phyloP scores from a whole-genome alignment of 2,888 invertebrate genomes.

The Prosopocoilus inquinatus region DNA sequence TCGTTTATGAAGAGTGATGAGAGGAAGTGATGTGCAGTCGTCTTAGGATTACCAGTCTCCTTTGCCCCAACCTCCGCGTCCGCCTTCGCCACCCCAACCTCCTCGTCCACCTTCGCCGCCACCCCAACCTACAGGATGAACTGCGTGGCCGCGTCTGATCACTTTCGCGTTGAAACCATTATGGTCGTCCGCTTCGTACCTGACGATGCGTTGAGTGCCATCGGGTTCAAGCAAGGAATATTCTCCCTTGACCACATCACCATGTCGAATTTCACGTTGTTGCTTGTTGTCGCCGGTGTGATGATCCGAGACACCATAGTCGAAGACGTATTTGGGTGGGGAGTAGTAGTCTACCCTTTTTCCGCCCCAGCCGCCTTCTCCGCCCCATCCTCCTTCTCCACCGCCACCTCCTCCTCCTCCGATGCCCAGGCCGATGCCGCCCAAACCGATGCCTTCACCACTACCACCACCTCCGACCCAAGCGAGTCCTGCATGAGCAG shows the following conservation, averaged over 20 bases:
- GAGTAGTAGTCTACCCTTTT: slow-evolving; percentile 10
- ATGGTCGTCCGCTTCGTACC: slow-evolving; percentile 17
- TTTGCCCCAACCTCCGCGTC: slow-evolving; percentile 1
- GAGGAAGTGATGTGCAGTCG: not conserved
- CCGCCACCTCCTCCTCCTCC: not conserved
- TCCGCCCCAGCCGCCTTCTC: slow-evolving; percentile 1
- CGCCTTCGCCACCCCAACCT: not conserved
- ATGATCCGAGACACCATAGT: slow-evolving; percentile 14
- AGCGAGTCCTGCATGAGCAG: not conserved
- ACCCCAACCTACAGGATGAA: slow-evolving; percentile 7
- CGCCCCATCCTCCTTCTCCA: not conserved
- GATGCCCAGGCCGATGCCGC: not conserved
- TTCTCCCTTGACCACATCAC: slow-evolving; percentile 16
- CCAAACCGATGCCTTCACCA: not conserved
- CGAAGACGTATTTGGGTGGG: slow-evolving; percentile 13
- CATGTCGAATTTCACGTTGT: slow-evolving; percentile 14
- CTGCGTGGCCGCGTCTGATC: slow-evolving; percentile 15
- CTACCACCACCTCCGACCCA: not conserved
- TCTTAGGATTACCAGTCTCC: slow-evolving; percentile 1
- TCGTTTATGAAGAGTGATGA: too few relatives aligned
- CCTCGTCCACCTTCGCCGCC: not conserved
- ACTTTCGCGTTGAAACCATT: slow-evolving; percentile 20
- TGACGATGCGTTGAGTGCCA: slow-evolving; percentile 13
- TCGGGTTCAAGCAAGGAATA: slow-evolving; percentile 16
- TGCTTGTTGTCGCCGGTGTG: slow-evolving; percentile 17